A percentile compares a stretch with the other conserved stretches of the same genome.
Conservation (phyloP, 2,888 invertebrate genomes). For the Drosophila pullipes region DNA sequence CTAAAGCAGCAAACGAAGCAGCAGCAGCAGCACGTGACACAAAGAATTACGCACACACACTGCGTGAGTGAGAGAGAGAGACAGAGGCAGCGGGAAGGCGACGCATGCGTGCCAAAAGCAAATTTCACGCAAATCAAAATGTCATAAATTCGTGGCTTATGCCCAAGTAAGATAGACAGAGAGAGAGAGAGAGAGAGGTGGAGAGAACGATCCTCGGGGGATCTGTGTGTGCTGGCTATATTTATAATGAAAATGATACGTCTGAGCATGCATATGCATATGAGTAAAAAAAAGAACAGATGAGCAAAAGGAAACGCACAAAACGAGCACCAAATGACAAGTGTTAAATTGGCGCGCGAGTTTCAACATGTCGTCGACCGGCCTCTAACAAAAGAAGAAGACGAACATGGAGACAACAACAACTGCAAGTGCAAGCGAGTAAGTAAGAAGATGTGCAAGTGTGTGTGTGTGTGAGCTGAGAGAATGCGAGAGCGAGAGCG, state of each 20-base stretch:
- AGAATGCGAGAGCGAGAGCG: not conserved
- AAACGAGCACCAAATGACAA: constrained; percentile 70
- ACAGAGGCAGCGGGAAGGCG: constrained; percentile 34
- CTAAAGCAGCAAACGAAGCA: constrained; percentile 31
- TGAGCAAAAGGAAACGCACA: constrained; percentile 31
- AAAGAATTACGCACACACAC: constrained; percentile 32
- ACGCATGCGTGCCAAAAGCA: constrained; percentile 83
- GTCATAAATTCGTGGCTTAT: constrained; percentile 83
- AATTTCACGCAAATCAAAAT: constrained; percentile 85
- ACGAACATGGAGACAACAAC: constrained; percentile 13
- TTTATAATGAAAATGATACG: constrained; percentile 79
- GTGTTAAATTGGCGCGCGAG: constrained; percentile 81
- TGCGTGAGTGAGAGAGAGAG: constrained; percentile 24
- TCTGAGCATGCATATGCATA: constrained; percentile 38
- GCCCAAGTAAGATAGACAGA: constrained; percentile 33
- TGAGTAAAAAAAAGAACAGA: constrained; percentile 9
- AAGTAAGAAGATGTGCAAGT: constrained; percentile 23
- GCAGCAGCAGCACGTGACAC: constrained; percentile 72
- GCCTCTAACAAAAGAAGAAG: constrained; percentile 59
- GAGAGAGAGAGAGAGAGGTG: not conserved
- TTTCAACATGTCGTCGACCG: constrained; percentile 75
- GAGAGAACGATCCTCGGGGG: constrained; percentile 35
- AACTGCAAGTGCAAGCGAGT: constrained; percentile 32
- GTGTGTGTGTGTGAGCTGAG: not conserved
- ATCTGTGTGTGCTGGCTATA: constrained; percentile 51